Conservation (phyloP, 2,888 invertebrate species). For the Globia sparganii region DNA sequence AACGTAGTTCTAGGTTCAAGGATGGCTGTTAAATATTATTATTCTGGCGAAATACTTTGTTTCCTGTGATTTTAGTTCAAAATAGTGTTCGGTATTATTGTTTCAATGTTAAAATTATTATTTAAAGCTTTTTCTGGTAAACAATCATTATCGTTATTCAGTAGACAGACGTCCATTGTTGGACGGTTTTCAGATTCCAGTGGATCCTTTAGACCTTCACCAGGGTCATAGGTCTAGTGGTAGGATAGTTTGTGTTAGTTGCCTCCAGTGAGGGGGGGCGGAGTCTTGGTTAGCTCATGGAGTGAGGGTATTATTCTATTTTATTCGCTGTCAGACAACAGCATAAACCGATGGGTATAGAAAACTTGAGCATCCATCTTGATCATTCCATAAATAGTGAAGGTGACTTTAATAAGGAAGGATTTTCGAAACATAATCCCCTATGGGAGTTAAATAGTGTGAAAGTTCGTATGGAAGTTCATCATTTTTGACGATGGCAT, state of each 20-base stretch:
- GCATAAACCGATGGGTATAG: no score
- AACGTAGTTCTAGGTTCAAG: slow-evolving; percentile 13
- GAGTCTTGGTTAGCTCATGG: not conserved
- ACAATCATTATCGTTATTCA: not conserved
- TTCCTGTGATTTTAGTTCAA: not conserved
- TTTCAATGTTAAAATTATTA: not conserved
- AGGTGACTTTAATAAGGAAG: no score
- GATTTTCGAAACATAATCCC: no score
- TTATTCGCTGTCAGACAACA: no score
- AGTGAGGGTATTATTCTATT: not conserved
- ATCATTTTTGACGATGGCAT: not conserved
- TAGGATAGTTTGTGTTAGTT: not conserved
- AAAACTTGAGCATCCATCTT: no score
- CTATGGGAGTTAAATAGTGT: not conserved
- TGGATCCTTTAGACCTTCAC: not conserved
- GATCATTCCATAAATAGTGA: no score
- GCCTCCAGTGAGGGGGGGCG: no score
- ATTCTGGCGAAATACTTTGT: slow-evolving; percentile 5
- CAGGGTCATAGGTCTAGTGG: not conserved
- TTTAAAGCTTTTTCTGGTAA: no score
- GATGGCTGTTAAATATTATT: not conserved
- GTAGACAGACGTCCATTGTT: not conserved
- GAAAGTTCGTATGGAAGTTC: not conserved
- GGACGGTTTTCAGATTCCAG: not conserved
- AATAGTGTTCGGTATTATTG: not conserved